Conservation (phyloP, 2,888 invertebrate genomes). For the Hydrotaea cyrtoneurina region DNA sequence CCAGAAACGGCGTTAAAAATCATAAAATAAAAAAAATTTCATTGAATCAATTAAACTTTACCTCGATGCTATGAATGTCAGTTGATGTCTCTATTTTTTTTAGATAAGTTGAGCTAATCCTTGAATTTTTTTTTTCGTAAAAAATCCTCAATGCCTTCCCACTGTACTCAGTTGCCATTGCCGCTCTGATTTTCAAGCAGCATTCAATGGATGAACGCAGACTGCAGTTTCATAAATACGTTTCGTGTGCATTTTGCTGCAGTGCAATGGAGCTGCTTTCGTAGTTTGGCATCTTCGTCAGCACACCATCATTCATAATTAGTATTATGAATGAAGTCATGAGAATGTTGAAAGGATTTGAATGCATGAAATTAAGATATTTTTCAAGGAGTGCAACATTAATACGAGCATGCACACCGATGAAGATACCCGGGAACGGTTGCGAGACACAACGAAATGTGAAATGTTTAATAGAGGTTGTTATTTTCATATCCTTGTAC, state of each 20-base stretch:
- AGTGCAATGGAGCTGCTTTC: background rate
- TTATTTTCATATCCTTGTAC: background rate
- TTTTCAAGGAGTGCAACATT: constrained; percentile 19
- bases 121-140: too few relatives aligned
- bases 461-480: constrained; percentile 20
- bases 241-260: background rate
- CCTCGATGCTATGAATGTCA: too few relatives aligned
- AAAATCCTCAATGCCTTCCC: background rate
- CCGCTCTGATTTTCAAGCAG: background rate
- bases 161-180: background rate
- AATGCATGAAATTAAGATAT: constrained; percentile 35
- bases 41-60: too few relatives aligned
- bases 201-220: background rate
- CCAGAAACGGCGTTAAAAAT: too few relatives aligned
- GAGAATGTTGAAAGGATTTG: constrained; percentile 22
- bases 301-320: constrained; percentile 1
- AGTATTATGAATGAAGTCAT: constrained; percentile 26
- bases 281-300: background rate
- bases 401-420: background rate
- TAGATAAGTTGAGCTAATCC: too few relatives aligned
- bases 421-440: background rate
- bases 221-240: background rate
- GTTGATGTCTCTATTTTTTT: too few relatives aligned
- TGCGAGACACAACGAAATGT: background rate
- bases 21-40: too few relatives aligned